Evolutionary conservation across 2,797 vertebrate species (phyloP), one percentile per base, ranked within the genome.

Genomic region (Loriculus beryllinus): DNA sequence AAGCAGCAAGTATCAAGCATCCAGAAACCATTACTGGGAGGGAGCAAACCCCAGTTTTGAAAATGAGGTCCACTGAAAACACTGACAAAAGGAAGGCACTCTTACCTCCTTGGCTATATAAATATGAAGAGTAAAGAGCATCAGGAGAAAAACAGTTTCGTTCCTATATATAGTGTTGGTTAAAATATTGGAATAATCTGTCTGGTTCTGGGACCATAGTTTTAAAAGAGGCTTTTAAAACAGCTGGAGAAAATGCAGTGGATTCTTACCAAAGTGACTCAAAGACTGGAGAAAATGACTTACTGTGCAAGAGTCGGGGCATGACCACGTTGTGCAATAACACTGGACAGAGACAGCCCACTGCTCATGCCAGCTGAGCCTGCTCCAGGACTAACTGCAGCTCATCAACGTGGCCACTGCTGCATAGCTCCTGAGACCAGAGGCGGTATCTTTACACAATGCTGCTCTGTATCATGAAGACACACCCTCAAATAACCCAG

Each of bases 281-380:
- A 91, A 91, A 45, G 29, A 40, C 47, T 85, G 92, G 68, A 95
- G 78, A 95, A 85, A 93, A 88, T 77, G 2, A 88, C 4, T 12
- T 59, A 47, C 17, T 82, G 68, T 71, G 72, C 22, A 80, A 69
- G 69, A 81, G 51, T 12, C 25, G 3, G 72, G 29, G 33, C 31
- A 83, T 29, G 62, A 18, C 56, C 76, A 88, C 33, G n/a, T 72
- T 91, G 80, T 72, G 82, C 65, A 90, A 69, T 8, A 78, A 28
- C 72, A 59, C n/a, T 37, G 79, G 72, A 81, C 52, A 75, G 52
- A 75, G 52, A 45, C 17, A 33, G 82, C 26, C 45, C 52, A 86
- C 48, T 17, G 17, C 51, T 82, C 43, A 6, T n/a, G 83, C 76
- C 94, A 96, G 54, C 65, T 91, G 52, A 88, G 69, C 54, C 65